phyloP scores from a whole-genome alignment of 2,888 invertebrate genomes.

The Itoplectis maculator region DNA sequence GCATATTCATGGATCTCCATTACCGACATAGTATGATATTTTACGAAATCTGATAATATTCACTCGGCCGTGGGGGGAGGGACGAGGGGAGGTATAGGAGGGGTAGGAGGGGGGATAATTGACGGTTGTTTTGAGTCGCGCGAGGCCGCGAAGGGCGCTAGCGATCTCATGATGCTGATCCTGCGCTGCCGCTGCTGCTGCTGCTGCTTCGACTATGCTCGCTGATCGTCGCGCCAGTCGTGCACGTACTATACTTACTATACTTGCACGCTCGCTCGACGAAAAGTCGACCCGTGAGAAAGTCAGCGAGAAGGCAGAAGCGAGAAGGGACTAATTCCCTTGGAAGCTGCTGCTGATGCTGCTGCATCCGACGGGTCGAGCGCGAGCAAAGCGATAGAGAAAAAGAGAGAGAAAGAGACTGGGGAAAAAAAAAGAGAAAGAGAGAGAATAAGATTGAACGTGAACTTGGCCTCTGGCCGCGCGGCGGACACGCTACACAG shows the following conservation, averaged over 20 bases:
- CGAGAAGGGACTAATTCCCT: slow-evolving; percentile 65
- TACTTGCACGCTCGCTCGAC: not conserved
- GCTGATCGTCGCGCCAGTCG: slow-evolving; percentile 1
- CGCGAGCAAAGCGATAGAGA: not conserved
- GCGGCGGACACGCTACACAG: slow-evolving; percentile 11
- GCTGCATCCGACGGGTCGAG: too few relatives aligned
- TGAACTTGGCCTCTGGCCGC: slow-evolving; percentile 14
- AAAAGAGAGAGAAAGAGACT: not conserved
- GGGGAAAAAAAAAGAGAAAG: not conserved
- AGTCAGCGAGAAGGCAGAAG: slow-evolving; percentile 48
- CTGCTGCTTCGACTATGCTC: not conserved
- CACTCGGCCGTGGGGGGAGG: slow-evolving; percentile 2
- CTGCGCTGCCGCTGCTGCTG: too few relatives aligned
- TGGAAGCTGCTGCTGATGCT: slow-evolving; percentile 12
- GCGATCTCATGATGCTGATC: not conserved
- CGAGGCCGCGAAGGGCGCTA: not conserved
- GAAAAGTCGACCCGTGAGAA: slow-evolving; percentile 55
- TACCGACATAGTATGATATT: not conserved
- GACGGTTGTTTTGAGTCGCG: not conserved
- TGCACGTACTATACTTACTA: not conserved
- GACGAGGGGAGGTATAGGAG: too few relatives aligned
- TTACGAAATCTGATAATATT: not conserved
- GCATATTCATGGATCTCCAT: not conserved
- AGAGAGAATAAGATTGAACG: not conserved
- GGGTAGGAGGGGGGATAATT: slow-evolving; percentile 1